Percentiles rank a stretch among this genome's conserved stretches.
Conservation (phyloP, 1,140 invertebrate genomes). For the Drosophila aff. region DNA sequence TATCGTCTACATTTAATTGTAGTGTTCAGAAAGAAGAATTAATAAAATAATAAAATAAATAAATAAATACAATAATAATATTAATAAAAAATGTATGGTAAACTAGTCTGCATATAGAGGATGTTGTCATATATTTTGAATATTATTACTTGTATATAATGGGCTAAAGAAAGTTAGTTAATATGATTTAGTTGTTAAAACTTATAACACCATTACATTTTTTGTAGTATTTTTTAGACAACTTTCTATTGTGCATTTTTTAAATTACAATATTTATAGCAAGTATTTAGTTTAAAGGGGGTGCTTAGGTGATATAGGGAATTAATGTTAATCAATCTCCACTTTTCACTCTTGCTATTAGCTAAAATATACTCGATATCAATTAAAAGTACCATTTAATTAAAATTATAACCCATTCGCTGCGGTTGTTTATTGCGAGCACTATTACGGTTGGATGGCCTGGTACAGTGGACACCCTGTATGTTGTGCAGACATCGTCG, state of each 20-base stretch:
- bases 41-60: too few relatives aligned
- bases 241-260: too few relatives aligned
- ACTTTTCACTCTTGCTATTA: neutral
- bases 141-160: too few relatives aligned
- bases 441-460: neutral
- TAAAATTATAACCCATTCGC: neutral
- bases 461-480: slow-evolving; percentile 37
- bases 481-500: slow-evolving; percentile 38
- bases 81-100: neutral
- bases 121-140: too few relatives aligned
- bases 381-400: neutral
- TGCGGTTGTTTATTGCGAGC: neutral
- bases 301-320: too few relatives aligned
- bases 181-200: too few relatives aligned
- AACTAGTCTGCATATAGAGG: neutral
- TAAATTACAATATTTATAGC: too few relatives aligned
- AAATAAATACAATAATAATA: too few relatives aligned
- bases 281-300: neutral
- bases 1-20: neutral
- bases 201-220: too few relatives aligned
- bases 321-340: neutral
- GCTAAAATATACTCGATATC: neutral
- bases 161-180: too few relatives aligned
- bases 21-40: neutral
- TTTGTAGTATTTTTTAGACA: neutral